Evolutionary conservation across 2,888 invertebrate species (phyloP).

Genomic region (Sympetrum striolatum): DNA sequence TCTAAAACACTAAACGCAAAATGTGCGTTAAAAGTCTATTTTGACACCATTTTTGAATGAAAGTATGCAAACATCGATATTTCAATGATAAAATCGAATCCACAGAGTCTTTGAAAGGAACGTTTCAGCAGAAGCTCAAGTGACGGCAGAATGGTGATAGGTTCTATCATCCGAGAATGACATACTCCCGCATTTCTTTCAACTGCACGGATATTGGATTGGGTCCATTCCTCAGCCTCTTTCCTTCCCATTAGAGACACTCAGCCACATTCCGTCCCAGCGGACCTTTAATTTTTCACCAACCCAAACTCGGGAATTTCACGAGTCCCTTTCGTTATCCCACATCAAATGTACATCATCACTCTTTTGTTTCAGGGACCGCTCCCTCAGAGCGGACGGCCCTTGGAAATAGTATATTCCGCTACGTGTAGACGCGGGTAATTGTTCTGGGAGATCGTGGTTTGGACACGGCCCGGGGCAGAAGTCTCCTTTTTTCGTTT

Average conservation of each 20-base stretch:
- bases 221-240: not conserved
- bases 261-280: not conserved
- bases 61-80: no score
- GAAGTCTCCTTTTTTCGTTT: not conserved
- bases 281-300: not conserved
- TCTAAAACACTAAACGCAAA: no score
- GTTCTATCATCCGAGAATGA: no score
- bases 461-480: not conserved
- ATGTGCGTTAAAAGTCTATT: no score
- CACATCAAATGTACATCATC: not conserved
- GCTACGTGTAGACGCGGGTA: not conserved
- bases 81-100: no score
- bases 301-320: not conserved
- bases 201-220: not conserved
- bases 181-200: not conserved
- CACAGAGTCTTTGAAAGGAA: no score
- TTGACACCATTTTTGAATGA: no score
- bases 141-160: no score
- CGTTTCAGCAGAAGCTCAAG: no score
- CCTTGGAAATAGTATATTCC: not conserved
- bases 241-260: not conserved
- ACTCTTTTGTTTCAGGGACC: not conserved
- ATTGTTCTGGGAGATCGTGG: not conserved
- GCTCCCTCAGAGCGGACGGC: not conserved
- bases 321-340: not conserved